phyloP scores from a whole-genome alignment of 2,888 invertebrate genomes.

The Stictocephala bisonia region DNA sequence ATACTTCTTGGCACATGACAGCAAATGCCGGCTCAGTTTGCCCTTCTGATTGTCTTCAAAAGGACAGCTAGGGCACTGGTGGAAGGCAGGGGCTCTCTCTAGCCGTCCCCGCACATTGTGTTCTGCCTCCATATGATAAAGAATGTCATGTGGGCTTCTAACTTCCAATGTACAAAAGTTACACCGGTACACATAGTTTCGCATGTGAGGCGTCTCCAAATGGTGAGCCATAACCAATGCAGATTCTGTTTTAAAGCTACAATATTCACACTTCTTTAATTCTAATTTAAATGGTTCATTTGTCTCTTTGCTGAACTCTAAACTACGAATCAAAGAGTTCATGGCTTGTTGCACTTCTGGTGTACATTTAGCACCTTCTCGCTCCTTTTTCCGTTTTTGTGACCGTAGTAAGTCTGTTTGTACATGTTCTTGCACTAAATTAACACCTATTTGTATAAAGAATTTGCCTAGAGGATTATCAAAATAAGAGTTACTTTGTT shows the following conservation, averaged over 20 bases:
- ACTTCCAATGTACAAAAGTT: conserved; percentile 86
- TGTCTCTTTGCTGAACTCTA: conserved; percentile 87
- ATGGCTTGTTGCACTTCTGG: conserved; percentile 80
- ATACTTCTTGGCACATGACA: conserved; percentile 90
- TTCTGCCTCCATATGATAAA: conserved; percentile 91
- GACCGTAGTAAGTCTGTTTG: conserved; percentile 91
- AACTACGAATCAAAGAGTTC: conserved; percentile 82
- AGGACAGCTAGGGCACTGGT: conserved; percentile 93
- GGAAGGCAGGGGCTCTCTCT: conserved; percentile 86
- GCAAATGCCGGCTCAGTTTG: conserved; percentile 87
- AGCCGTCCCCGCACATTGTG: conserved; percentile 87
- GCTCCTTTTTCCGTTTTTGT: conserved; percentile 85
- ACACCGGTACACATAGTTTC: conserved; percentile 86
- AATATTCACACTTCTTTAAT: conserved; percentile 86
- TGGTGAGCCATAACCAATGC: conserved; percentile 85
- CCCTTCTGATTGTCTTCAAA: conserved; percentile 95
- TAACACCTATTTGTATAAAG: conserved; percentile 90
- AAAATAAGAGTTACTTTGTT: conserved; percentile 78
- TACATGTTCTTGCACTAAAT: conserved; percentile 91
- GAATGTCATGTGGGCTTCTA: conserved; percentile 86
- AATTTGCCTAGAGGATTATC: conserved; percentile 90
- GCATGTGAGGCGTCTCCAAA: conserved; percentile 91
- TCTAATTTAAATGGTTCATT: conserved; percentile 82
- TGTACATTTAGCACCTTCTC: conserved; percentile 74
- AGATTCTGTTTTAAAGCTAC: conserved; percentile 91